Conservation (phyloP, 1,140 invertebrate genomes). For the Tachypleus tridentatus region DNA sequence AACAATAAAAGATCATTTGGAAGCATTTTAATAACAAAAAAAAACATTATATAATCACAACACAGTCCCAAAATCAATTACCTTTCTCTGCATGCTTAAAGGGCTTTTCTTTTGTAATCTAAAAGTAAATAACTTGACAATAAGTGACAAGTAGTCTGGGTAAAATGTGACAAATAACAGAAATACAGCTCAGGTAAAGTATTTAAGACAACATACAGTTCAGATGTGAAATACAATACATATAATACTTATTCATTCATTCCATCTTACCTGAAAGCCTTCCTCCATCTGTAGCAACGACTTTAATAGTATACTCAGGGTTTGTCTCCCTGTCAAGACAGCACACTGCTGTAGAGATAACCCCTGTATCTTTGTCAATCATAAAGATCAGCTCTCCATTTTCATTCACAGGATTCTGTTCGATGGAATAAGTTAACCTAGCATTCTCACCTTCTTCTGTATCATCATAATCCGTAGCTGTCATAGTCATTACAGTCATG, state of each 20-base stretch:
- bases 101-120: not conserved
- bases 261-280: conserved; percentile 25
- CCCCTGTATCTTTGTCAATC: conserved; percentile 86
- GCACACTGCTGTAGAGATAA: conserved; percentile 88
- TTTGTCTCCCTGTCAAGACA: conserved; percentile 86
- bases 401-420: conserved; percentile 94
- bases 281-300: conserved; percentile 38
- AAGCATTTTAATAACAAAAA: no score
- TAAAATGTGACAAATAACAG: no score
- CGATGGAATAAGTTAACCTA: conserved; percentile 79
- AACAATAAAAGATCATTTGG: no score
- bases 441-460: conserved; percentile 86
- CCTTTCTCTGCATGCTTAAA: no score
- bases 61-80: no score
- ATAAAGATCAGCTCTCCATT: conserved; percentile 89
- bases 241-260: not conserved
- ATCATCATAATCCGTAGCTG: conserved; percentile 92
- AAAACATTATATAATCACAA: no score
- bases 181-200: no score
- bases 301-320: conserved; percentile 93
- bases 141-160: no score
- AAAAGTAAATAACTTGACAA: no score
- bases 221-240: no score
- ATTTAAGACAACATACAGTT: no score
- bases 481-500: conserved; percentile 93